Evolutionary conservation across 2,888 invertebrate species (phyloP).

Genomic region (Enoplolaimus lenunculus): DNA sequence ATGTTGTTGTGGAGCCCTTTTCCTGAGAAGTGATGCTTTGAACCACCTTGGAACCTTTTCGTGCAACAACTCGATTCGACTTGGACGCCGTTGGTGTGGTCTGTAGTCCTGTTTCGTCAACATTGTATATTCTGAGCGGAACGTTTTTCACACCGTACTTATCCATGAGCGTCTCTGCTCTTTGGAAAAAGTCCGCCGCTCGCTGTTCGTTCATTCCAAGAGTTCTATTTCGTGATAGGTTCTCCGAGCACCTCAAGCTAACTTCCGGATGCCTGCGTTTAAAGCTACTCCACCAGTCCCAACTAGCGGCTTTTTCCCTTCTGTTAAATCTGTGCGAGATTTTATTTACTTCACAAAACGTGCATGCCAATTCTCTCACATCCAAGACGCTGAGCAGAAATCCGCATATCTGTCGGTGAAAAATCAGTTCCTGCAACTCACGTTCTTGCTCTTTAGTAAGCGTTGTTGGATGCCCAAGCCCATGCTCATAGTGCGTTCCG

Average conservation of each 20-base stretch:
- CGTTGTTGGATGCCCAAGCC: neutral
- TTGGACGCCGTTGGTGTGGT: too few relatives aligned
- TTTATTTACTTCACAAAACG: neutral
- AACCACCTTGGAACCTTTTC: neutral
- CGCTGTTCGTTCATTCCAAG: neutral
- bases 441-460: neutral
- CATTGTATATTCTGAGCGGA: neutral
- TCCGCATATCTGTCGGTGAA: too few relatives aligned
- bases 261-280: neutral
- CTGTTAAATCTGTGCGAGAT: neutral
- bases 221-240: constrained; percentile 2
- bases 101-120: neutral
- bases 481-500: neutral
- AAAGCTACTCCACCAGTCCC: neutral
- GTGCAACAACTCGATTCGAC: neutral
- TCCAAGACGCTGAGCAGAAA: neutral
- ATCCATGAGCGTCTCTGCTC: neutral
- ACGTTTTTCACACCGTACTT: neutral
- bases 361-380: neutral
- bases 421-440: neutral
- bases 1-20: neutral
- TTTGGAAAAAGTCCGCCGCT: neutral
- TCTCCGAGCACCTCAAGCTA: neutral
- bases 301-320: neutral
- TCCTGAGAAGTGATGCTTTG: neutral